Percentiles rank a stretch among this genome's conserved stretches.
phyloP scores from a whole-genome alignment of 1,140 invertebrate species.

The Eueides isabella region DNA sequence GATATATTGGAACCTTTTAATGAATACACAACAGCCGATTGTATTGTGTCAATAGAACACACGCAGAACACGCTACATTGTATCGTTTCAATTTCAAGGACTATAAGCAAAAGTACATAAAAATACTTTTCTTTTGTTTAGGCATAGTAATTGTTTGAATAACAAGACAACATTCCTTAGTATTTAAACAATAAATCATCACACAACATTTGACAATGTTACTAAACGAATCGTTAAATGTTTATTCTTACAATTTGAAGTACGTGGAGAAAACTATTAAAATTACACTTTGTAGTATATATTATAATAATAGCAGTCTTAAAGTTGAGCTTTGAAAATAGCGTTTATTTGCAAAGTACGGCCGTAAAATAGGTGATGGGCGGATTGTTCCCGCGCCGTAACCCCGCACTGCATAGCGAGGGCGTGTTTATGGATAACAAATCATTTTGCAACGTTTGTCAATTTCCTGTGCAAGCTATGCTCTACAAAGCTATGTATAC shows the following conservation, averaged over 20 bases:
- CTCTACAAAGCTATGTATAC: neutral
- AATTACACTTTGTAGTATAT: conserved; percentile 4
- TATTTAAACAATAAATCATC: too few relatives aligned
- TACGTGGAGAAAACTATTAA: neutral
- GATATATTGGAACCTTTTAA: too few relatives aligned
- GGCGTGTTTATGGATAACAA: conserved; percentile 25
- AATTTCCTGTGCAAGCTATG: neutral
- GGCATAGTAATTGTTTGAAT: too few relatives aligned
- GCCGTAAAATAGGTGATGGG: conserved; percentile 19
- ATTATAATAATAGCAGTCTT: neutral
- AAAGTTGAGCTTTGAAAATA: conserved; percentile 2
- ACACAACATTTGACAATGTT: too few relatives aligned
- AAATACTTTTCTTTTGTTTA: too few relatives aligned
- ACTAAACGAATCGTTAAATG: conserved; percentile 2
- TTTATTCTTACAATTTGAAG: neutral
- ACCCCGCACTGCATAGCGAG: neutral
- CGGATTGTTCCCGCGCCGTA: conserved; percentile 17
- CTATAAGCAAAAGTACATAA: too few relatives aligned
- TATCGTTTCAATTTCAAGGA: too few relatives aligned
- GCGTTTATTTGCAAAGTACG: conserved; percentile 11
- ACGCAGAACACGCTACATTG: too few relatives aligned
- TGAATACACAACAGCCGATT: too few relatives aligned
- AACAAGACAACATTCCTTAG: too few relatives aligned
- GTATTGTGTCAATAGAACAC: too few relatives aligned
- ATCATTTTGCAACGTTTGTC: conserved; percentile 11